Conservation (phyloP, 2,113 vertebrate genomes). For the Chionodraco myersi region DNA sequence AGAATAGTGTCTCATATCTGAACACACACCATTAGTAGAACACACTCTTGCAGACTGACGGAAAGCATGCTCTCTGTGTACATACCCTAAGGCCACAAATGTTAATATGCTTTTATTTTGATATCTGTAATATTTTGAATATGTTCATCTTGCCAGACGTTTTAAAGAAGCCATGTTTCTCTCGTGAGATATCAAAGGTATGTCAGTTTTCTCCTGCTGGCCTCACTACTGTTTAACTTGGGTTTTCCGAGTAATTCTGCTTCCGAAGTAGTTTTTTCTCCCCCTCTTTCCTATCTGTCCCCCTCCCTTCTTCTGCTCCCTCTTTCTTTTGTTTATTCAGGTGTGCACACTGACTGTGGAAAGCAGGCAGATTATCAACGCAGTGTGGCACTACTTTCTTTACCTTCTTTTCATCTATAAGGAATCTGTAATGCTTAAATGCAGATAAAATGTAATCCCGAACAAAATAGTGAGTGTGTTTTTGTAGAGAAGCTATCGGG, state of each 20-base stretch:
- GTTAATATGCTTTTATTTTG: slow-evolving; percentile 30
- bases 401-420: not conserved
- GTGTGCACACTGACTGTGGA: slow-evolving; percentile 64
- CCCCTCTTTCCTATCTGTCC: slow-evolving; percentile 31
- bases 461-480: not conserved
- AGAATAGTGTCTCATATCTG: slow-evolving; percentile 5
- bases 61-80: slow-evolving; percentile 21
- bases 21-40: slow-evolving; percentile 8
- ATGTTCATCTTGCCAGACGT: slow-evolving; percentile 20
- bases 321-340: slow-evolving; percentile 81
- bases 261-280: slow-evolving; percentile 45
- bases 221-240: slow-evolving; percentile 57
- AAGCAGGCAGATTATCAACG: slow-evolving; percentile 36
- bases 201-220: not conserved
- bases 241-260: slow-evolving; percentile 52
- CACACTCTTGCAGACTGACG: slow-evolving; percentile 7
- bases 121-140: slow-evolving; percentile 17
- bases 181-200: slow-evolving; percentile 18
- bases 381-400: slow-evolving; percentile 34
- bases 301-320: slow-evolving; percentile 55
- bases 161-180: slow-evolving; percentile 13
- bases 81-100: slow-evolving; percentile 9
- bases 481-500: slow-evolving; percentile 24
- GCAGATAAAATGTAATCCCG: not conserved
- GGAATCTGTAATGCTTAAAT: slow-evolving; percentile 17